A percentile compares a stretch with the other conserved stretches of the same genome.
Conservation (phyloP, 2,113 vertebrate species). For the Carassius carassius region DNA sequence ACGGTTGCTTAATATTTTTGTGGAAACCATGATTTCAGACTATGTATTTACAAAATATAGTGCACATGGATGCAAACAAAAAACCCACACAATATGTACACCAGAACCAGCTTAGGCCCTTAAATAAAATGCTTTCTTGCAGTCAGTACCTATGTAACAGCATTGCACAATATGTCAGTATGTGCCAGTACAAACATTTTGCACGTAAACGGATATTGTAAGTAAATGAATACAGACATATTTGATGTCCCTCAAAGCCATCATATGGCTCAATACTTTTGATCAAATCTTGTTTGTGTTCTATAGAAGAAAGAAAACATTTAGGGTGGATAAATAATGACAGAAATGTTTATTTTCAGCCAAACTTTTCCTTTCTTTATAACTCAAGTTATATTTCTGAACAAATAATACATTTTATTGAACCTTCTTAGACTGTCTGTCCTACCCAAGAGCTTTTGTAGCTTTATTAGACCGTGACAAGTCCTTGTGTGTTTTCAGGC, state of each 20-base stretch:
- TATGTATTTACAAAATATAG: constrained; percentile 5
- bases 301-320: background rate
- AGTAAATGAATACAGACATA: background rate
- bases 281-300: background rate
- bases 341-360: background rate
- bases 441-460: background rate
- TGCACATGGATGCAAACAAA: constrained; percentile 26
- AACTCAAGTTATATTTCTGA: too few relatives aligned
- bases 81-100: constrained; percentile 35
- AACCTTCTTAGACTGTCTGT: background rate
- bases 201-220: background rate
- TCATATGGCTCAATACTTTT: background rate
- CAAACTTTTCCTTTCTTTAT: background rate
- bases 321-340: background rate
- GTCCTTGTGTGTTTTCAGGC: background rate
- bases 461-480: background rate
- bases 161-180: background rate
- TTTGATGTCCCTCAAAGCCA: background rate
- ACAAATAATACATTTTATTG: background rate
- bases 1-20: background rate
- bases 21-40: background rate
- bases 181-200: background rate
- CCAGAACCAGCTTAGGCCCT: background rate
- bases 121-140: background rate
- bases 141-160: background rate